phyloP scores from a whole-genome alignment of 2,113 vertebrate genomes.

The Ptychochromis oligacanthus region DNA sequence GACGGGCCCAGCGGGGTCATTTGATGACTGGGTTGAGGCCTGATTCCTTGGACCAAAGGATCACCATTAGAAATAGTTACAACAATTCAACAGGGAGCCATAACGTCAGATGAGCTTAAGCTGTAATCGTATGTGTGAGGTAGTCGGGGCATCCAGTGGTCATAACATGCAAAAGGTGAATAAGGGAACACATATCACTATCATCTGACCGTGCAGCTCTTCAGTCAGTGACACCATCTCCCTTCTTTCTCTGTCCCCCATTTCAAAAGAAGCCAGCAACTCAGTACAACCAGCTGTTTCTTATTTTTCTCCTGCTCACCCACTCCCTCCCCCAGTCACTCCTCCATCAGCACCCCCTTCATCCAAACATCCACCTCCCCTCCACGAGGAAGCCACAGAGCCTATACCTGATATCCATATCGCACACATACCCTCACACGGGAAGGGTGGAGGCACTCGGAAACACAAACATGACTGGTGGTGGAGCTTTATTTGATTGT shows the following conservation, averaged over 20 bases:
- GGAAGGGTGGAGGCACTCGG: conserved; percentile 24
- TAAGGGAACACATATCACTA: too few species aligned
- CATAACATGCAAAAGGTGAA: background rate
- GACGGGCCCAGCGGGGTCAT: background rate
- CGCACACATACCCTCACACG: conserved; percentile 1
- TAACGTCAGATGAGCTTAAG: conserved; percentile 6
- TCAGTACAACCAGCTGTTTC: conserved; percentile 63
- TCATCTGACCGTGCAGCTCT: background rate
- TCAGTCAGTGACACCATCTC: conserved; percentile 30
- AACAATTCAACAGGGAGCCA: conserved; percentile 23
- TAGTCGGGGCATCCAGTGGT: background rate
- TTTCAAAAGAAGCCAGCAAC: conserved; percentile 32
- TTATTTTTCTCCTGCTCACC: conserved; percentile 44
- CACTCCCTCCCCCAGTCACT: conserved; percentile 16
- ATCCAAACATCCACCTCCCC: conserved; percentile 43
- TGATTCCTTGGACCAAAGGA: conserved; percentile 3
- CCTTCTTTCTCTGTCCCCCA: background rate
- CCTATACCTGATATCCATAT: conserved; percentile 27
- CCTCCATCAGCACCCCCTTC: conserved; percentile 50
- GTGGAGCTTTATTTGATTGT: conserved; percentile 39
- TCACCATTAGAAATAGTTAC: background rate
- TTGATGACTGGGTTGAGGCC: conserved; percentile 36
- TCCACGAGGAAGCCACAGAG: conserved; percentile 22
- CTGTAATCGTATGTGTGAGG: background rate
- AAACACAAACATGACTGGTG: conserved; percentile 2